Evolutionary conservation across 2,888 invertebrate species (phyloP).

Genomic region (Drosophila paranaensis): DNA sequence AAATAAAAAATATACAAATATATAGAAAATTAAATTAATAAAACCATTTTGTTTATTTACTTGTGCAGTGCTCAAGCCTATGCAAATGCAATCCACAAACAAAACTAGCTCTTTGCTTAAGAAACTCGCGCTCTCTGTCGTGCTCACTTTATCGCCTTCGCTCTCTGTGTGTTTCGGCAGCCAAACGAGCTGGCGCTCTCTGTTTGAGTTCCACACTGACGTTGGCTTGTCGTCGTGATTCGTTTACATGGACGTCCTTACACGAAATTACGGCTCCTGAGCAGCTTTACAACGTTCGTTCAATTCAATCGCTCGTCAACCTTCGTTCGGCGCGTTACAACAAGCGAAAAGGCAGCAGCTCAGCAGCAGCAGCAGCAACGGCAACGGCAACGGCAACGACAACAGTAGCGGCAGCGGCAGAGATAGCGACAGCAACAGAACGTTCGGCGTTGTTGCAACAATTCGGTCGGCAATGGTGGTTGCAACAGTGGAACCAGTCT

Average conservation of each 20-base stretch:
- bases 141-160: background rate
- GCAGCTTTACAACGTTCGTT: constrained; percentile 62
- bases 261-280: constrained; percentile 44
- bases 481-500: constrained; percentile 47
- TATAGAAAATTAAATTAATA: background rate
- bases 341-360: constrained; percentile 45
- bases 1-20: too few species aligned
- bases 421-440: constrained; percentile 15
- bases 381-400: constrained; percentile 7
- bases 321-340: constrained; percentile 79
- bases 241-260: constrained; percentile 38
- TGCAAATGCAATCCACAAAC: constrained; percentile 39
- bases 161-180: background rate
- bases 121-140: too few species aligned
- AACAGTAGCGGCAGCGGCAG: constrained; percentile 4
- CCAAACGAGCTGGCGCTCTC: constrained; percentile 9
- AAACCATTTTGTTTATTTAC: background rate
- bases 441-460: constrained; percentile 51
- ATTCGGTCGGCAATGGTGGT: constrained; percentile 43
- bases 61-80: background rate
- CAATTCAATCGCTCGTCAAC: constrained; percentile 78
- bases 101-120: constrained; percentile 5
- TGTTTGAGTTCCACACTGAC: constrained; percentile 58
- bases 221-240: constrained; percentile 27
- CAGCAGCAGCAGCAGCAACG: constrained; percentile 15